phyloP scores from a whole-genome alignment of 2,888 invertebrate genomes.

The Papilio elwesi region DNA sequence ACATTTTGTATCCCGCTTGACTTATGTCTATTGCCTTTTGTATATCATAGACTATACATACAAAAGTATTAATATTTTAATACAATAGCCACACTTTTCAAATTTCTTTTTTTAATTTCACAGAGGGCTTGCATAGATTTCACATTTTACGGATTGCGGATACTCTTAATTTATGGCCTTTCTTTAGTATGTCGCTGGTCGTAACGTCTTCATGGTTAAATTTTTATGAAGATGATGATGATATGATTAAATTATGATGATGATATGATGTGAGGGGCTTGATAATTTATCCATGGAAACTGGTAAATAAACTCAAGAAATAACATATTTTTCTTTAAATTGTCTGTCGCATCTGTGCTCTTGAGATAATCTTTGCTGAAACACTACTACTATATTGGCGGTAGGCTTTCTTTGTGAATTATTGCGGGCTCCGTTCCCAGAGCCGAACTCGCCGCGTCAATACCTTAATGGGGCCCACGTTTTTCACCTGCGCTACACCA shows the following conservation, averaged over 20 bases:
- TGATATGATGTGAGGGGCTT: too few species aligned
- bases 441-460: conserved; percentile 64
- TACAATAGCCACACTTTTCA: too few species aligned
- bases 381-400: conserved; percentile 67
- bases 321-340: not conserved
- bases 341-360: conserved; percentile 5
- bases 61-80: too few species aligned
- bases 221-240: too few species aligned
- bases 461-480: conserved; percentile 75
- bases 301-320: not conserved
- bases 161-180: too few species aligned
- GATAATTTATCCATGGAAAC: too few species aligned
- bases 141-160: too few species aligned
- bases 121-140: too few species aligned
- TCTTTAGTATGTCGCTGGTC: too few species aligned
- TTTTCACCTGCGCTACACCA: conserved; percentile 65
- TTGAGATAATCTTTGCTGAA: conserved; percentile 53
- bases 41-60: conserved; percentile 52
- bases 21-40: conserved; percentile 64
- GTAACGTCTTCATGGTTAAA: too few species aligned
- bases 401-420: conserved; percentile 79
- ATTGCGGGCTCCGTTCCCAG: conserved; percentile 70
- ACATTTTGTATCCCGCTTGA: conserved; percentile 68
- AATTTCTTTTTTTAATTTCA: too few species aligned
- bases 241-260: too few species aligned